phyloP scores from a whole-genome alignment of 2,797 vertebrate genomes.

The Denticeps clupeoides region DNA sequence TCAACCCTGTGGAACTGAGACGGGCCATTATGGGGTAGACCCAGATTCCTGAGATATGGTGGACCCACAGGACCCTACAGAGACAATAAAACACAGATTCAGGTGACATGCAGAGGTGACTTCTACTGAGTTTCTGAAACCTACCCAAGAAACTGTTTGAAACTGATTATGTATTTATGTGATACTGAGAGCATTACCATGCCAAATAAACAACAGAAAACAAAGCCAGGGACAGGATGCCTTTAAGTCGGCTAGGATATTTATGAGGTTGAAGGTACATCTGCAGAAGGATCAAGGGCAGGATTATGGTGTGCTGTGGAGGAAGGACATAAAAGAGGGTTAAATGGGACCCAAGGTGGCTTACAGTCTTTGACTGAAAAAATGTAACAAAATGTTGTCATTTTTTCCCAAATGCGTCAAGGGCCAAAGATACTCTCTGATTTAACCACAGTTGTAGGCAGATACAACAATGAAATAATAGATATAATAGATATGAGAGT shows the following conservation, averaged over 20 bases:
- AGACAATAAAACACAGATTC: neutral
- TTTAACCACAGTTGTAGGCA: too few species aligned
- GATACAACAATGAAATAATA: too few species aligned
- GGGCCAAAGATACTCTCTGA: too few species aligned
- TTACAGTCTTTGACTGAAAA: too few species aligned
- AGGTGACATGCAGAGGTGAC: neutral
- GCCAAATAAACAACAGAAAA: slow-evolving; percentile 35
- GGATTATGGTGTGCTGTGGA: slow-evolving; percentile 37
- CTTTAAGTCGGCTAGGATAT: slow-evolving; percentile 28
- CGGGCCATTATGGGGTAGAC: slow-evolving; percentile 49
- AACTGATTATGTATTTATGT: too few species aligned
- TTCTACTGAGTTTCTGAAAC: neutral
- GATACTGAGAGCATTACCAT: slow-evolving; percentile 37
- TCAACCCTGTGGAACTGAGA: slow-evolving; percentile 31
- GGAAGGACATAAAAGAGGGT: neutral
- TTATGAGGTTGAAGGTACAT: slow-evolving; percentile 33
- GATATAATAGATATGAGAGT: too few species aligned
- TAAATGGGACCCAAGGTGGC: too few species aligned
- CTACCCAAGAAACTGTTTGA: neutral
- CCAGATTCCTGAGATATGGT: slow-evolving; percentile 42
- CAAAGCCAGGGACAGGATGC: slow-evolving; percentile 26
- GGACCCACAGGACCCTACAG: slow-evolving; percentile 38
- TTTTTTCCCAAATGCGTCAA: too few species aligned
- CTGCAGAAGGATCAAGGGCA: slow-evolving; percentile 46
- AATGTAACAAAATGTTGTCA: too few species aligned